A percentile compares a stretch with the other conserved stretches of the same genome.
These are phyloP conservation scores for Drosophila diplacantha DNA, from an alignment of 2,888 invertebrate species.

Conservation along the genomic window DNA sequence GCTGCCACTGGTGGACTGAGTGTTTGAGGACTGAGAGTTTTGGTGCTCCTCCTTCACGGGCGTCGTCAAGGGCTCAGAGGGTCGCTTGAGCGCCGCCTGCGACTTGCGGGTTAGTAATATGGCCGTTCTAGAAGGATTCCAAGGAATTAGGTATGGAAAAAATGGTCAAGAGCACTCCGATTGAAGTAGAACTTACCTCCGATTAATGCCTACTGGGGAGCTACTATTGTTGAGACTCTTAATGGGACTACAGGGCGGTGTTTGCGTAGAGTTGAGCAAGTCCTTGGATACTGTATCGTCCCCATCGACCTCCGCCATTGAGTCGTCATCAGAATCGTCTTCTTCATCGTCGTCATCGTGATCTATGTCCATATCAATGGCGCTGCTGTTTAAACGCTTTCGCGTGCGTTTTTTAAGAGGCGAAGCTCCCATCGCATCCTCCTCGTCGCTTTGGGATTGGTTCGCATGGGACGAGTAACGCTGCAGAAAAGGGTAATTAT, in stretches of 20 bases:
- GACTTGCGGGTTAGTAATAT: slow-evolving; percentile 87
- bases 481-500: slow-evolving; percentile 21
- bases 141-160: neutral
- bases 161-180: neutral
- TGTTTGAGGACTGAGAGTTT: slow-evolving; percentile 63
- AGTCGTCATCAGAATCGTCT: slow-evolving; percentile 62
- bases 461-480: slow-evolving; percentile 53
- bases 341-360: slow-evolving; percentile 64
- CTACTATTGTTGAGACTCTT: slow-evolving; percentile 77
- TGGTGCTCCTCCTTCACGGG: slow-evolving; percentile 74
- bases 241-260: slow-evolving; percentile 77
- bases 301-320: slow-evolving; percentile 60
- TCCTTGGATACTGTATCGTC: slow-evolving; percentile 70
- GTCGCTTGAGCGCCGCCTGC: slow-evolving; percentile 79
- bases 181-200: slow-evolving; percentile 66
- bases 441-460: slow-evolving; percentile 74
- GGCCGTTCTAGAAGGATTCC: slow-evolving; percentile 80
- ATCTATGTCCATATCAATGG: slow-evolving; percentile 57
- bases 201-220: slow-evolving; percentile 77
- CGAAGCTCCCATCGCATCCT: slow-evolving; percentile 56
- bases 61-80: slow-evolving; percentile 69
- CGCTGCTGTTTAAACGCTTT: slow-evolving; percentile 49
- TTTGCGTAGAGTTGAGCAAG: slow-evolving; percentile 68
- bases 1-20: slow-evolving; percentile 58
- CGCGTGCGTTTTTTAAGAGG: slow-evolving; percentile 57